These are phyloP conservation scores for Eulemur mongoz DNA, from an alignment of 2,797 vertebrate genomes.

Conservation along the genomic window DNA sequence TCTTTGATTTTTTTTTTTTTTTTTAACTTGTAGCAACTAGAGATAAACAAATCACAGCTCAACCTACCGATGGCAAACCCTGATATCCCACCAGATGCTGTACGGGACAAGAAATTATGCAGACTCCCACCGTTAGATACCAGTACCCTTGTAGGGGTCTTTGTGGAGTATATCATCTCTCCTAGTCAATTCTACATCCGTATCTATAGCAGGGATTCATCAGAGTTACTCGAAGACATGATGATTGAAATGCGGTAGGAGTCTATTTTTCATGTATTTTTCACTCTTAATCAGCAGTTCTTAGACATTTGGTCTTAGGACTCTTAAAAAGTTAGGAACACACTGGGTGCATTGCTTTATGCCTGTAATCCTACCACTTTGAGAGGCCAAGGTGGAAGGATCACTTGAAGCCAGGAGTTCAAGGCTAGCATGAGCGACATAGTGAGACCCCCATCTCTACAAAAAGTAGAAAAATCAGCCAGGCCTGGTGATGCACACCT, in stretches of 20 bases:
- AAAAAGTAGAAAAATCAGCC: neutral
- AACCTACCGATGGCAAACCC: conserved; percentile 43
- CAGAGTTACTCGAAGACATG: conserved; percentile 90
- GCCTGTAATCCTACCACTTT: neutral
- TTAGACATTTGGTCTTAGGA: neutral
- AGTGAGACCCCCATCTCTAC: neutral
- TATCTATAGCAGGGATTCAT: conserved; percentile 85
- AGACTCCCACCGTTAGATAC: conserved; percentile 81
- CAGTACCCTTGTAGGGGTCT: conserved; percentile 87
- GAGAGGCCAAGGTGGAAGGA: neutral
- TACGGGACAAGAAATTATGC: conserved; percentile 87
- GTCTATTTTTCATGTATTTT: neutral
- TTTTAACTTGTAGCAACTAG: conserved; percentile 69
- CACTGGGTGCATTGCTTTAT: neutral
- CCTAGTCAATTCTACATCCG: conserved; percentile 93
- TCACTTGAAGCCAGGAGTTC: neutral
- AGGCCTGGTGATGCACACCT: neutral
- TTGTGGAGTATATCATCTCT: conserved; percentile 89
- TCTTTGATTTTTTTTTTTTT: neutral
- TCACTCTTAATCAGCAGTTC: neutral
- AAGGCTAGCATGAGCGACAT: neutral
- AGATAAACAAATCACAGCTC: conserved; percentile 53
- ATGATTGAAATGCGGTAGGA: conserved; percentile 96
- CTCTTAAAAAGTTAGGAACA: neutral
- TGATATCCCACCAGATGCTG: conserved; percentile 90